Evolutionary conservation across 2,888 invertebrate species (phyloP).

Genomic region (Mactromeris polynyma): DNA sequence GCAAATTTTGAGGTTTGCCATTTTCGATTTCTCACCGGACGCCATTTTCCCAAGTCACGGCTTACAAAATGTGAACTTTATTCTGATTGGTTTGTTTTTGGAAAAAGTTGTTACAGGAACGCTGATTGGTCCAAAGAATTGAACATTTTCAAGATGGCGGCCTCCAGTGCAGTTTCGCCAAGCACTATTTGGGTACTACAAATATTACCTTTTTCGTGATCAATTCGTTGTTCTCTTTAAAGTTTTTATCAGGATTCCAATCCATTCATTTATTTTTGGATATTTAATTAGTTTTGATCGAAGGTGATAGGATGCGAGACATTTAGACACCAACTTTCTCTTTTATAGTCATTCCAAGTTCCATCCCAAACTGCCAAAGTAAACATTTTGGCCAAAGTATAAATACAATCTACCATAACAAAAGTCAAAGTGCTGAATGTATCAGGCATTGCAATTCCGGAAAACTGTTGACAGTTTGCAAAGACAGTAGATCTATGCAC

Average conservation of each 20-base stretch:
- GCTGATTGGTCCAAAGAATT: slow-evolving; percentile 27
- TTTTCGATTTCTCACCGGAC: slow-evolving; percentile 70
- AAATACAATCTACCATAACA: too few species aligned
- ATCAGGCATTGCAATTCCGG: too few species aligned
- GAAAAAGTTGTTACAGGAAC: not conserved
- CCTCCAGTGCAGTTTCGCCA: slow-evolving; percentile 29
- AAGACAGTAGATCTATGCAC: too few species aligned
- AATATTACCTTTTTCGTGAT: not conserved
- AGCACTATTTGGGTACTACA: slow-evolving; percentile 37
- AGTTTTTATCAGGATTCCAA: too few species aligned
- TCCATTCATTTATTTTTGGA: too few species aligned
- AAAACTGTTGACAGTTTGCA: too few species aligned
- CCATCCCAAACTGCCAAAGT: too few species aligned
- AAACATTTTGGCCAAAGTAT: too few species aligned
- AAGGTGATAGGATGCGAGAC: not conserved
- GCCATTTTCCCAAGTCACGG: slow-evolving; percentile 70
- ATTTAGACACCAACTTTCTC: not conserved
- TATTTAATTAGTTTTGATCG: too few species aligned
- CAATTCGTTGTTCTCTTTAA: not conserved
- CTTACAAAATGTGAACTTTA: not conserved
- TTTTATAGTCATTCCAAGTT: too few species aligned
- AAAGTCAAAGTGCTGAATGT: too few species aligned
- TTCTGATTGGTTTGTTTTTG: not conserved
- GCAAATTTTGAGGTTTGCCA: slow-evolving; percentile 84
- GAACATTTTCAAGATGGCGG: slow-evolving; percentile 33